Base-by-base conservation (phyloP, 2,113 vertebrate genomes). In the Mastomys coucha region DNA sequence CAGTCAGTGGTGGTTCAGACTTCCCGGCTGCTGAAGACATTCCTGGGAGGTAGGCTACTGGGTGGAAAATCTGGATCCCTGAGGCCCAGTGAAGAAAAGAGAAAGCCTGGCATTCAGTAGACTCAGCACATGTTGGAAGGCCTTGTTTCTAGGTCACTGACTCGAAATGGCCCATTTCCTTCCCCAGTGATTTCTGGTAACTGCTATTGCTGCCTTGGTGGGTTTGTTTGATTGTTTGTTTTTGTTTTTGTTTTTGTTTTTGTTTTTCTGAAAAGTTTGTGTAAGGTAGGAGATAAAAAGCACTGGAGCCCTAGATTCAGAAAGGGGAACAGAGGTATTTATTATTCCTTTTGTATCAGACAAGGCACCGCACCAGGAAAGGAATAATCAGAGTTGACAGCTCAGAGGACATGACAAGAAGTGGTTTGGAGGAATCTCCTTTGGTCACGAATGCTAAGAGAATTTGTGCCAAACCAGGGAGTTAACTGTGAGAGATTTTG, bases 391-490 rank as follows among this genome's bases (percentile, higher is more conserved):
- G 93, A 98, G 97, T 31, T 99, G 98, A 98, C 98, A 99, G 98
- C 96, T 98, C 93, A 88, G 97, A 98, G 97, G 97, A 98, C 98
- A 97, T 98, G 98, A 98, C 95, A 98, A 98, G 97, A 98, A 97
- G 98, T 98, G 98, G 97, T 98, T 98, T 98, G 97, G 97, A 98
- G 98, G 98, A 98, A 93, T 58, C 93, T 98, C 97, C 98, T 98
- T 98, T 98, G 98, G 98, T 98, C 98, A 98, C 94, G 77, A 96
- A 97, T 93, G 97, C 97, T 92, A 9, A 42, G 97, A 98, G 97
- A 98, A 97, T 98, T 98, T 88, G 91, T 98, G 97, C 97, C 97
- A 36, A 98, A 98, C 97, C 60, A 96, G 92, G 96, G 98, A 99
- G 96, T 96, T 97, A 98, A 95, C 98, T 93, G 91, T 70, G 96